Base-by-base conservation (phyloP, 1,140 invertebrate species). In the Macrobrachium rosenbergii region DNA sequence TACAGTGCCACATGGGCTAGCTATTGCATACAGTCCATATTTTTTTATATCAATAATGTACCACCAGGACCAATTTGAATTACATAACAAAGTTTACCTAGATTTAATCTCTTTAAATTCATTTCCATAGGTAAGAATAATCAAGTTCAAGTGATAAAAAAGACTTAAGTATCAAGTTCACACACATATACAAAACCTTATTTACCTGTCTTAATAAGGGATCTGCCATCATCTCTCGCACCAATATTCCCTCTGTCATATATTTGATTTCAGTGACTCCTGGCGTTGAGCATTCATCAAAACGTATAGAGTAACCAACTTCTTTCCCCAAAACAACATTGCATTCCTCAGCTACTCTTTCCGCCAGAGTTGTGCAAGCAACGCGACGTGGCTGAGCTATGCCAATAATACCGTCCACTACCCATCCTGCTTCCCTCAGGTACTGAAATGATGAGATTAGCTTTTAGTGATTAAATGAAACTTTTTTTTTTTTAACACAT, bases 191-290 rank as follows among this genome's bases (percentile, higher is more conserved):
- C 10, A 64, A 82, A 43, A 16, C 11, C 60, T 11, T 72, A 79
- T 62, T 21, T 64, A 89, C 89, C 89, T 88, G 85, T 88, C 95
- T 95, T 1, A 99, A 93, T 19, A 99, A 92, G 0, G 98, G 98
- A 93, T 99, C 98, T 3, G 94, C 94, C 94, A 99, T 97, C 94
- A 99, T 97, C 93, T 99, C 98, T 63, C 97, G 92, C 10, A 99
- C 93, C 14, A 99, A 92, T 89, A 99, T 96, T 5, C 98, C 99
- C 93, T 99, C 98, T 0, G 99, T 99, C 94, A 99, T 95, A 91
- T 96, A 99, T 95, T 99, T 98, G 64, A 99, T 97, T 90, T 95
- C 95, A 1, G 97, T 98, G 5, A 93, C 92, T 5, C 93, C 91
- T 72, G 91, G 90, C 45, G 90, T 94, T 58, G 93, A 94, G 82